phyloP scores from a whole-genome alignment of 2,113 vertebrate genomes.

The Phrynosoma platyrhinos region DNA sequence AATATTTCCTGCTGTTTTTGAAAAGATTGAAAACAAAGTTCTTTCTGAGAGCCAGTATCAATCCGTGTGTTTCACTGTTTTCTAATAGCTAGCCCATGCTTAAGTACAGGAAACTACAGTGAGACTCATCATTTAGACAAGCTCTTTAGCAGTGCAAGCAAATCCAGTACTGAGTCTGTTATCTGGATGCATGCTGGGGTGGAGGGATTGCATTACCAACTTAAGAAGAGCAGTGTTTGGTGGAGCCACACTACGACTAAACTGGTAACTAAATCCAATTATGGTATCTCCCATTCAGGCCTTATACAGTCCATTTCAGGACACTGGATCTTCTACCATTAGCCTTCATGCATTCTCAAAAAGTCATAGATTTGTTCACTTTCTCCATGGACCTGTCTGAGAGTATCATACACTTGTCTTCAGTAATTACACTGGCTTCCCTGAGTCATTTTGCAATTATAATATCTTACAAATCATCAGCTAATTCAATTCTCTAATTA shows the following conservation, averaged over 20 bases:
- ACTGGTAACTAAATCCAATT: background rate
- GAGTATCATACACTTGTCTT: background rate
- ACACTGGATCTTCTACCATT: background rate
- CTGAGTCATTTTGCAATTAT: conserved; percentile 7
- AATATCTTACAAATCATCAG: background rate
- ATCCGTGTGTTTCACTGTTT: background rate
- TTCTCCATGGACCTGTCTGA: background rate
- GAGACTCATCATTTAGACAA: background rate
- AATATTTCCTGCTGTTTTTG: background rate
- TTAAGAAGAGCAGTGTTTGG: background rate
- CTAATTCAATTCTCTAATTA: background rate
- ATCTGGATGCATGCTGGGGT: too few species aligned
- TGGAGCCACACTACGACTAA: background rate
- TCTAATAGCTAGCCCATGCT: background rate
- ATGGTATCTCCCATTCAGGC: background rate
- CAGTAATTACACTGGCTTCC: background rate
- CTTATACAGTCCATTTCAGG: background rate
- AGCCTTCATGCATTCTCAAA: background rate
- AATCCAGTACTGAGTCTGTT: background rate
- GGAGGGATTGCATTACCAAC: background rate
- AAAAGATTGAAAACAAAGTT: background rate
- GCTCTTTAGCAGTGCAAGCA: background rate
- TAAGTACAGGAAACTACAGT: background rate
- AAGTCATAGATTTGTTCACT: background rate
- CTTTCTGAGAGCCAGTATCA: background rate